A percentile compares a stretch with the other conserved stretches of the same genome.
These are phyloP conservation scores for Bombus waltoni DNA, from an alignment of 1,140 invertebrate species.

Conservation along the genomic window DNA sequence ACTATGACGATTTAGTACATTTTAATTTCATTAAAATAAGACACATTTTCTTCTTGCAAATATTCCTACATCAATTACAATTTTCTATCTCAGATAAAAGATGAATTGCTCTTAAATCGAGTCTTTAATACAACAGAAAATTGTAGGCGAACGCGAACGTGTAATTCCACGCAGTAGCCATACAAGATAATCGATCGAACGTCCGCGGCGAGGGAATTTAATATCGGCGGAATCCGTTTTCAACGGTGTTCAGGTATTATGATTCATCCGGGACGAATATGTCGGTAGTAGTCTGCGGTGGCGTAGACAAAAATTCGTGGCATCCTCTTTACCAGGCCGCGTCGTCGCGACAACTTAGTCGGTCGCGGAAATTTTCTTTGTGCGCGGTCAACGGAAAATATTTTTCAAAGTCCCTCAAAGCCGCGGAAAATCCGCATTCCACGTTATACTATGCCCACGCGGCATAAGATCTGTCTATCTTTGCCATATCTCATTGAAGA, in stretches of 20 bases:
- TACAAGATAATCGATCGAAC: not conserved
- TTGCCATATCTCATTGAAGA: not conserved
- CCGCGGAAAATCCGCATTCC: conserved; percentile 64
- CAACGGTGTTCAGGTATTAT: conserved; percentile 53
- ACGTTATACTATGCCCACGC: conserved; percentile 42
- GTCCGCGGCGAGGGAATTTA: conserved; percentile 53
- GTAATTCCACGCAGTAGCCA: not conserved
- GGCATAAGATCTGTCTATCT: conserved; percentile 65
- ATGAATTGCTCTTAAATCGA: not conserved
- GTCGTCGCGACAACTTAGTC: not conserved
- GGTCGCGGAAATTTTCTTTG: conserved; percentile 65
- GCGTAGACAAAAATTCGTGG: conserved; percentile 62
- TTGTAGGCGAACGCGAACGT: not conserved
- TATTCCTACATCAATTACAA: too few relatives aligned
- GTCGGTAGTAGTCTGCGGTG: conserved; percentile 31
- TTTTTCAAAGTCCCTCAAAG: conserved; percentile 68
- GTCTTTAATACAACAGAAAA: not conserved
- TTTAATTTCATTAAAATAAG: too few relatives aligned
- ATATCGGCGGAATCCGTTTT: conserved; percentile 60
- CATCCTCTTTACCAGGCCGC: conserved; percentile 15
- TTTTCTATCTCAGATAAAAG: not conserved
- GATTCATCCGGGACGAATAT: conserved; percentile 53
- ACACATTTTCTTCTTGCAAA: too few relatives aligned
- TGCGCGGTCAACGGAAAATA: conserved; percentile 64
- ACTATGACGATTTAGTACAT: too few relatives aligned